Percentiles rank a stretch among this genome's conserved stretches.
These are phyloP conservation scores for Iselma pallidipennis DNA, from an alignment of 2,888 invertebrate genomes.

Conservation along the genomic window DNA sequence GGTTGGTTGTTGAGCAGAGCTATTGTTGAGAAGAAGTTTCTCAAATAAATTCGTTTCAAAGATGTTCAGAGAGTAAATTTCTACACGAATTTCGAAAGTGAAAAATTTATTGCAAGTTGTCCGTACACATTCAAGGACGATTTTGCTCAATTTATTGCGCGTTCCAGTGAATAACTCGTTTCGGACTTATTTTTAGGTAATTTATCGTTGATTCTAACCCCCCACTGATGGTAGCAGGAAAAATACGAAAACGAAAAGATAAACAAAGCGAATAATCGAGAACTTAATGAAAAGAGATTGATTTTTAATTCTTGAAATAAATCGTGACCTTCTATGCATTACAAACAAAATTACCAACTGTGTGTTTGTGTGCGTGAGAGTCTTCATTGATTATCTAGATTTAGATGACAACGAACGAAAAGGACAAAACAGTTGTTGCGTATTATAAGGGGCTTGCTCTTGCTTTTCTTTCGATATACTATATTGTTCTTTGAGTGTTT, in stretches of 20 bases:
- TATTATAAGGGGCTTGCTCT: no score
- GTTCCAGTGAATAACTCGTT: slow-evolving; percentile 9
- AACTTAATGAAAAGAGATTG: slow-evolving; percentile 2
- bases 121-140: slow-evolving; percentile 6
- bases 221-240: not conserved
- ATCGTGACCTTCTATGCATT: not conserved
- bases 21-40: not conserved
- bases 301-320: slow-evolving; percentile 4
- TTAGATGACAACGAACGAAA: not conserved
- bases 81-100: slow-evolving; percentile 3
- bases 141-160: slow-evolving; percentile 5
- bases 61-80: not conserved
- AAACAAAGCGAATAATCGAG: not conserved
- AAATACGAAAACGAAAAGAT: not conserved
- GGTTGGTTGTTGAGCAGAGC: no score
- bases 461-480: no score
- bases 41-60: not conserved
- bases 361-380: not conserved
- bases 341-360: not conserved
- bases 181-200: slow-evolving; percentile 13
- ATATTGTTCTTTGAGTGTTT: no score
- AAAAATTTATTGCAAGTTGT: slow-evolving; percentile 10
- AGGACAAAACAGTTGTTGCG: no score
- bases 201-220: slow-evolving; percentile 10
- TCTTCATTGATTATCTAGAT: not conserved